Conservation (phyloP, 2,113 vertebrate species). For the Gulo gulo region DNA sequence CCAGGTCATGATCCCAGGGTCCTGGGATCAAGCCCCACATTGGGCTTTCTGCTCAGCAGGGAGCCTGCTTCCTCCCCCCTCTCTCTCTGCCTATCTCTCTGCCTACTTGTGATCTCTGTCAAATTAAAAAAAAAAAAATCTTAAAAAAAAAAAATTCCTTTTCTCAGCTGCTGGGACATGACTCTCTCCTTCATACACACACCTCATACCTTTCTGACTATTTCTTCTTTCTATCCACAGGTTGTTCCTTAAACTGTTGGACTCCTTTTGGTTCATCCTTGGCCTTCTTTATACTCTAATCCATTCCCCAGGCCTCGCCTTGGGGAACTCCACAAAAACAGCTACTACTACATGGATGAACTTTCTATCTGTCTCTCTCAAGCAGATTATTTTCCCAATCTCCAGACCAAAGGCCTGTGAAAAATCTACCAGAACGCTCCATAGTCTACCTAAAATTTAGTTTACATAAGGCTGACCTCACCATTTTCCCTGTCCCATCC, state of each 20-base stretch:
- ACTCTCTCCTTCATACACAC: background rate
- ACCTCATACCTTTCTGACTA: background rate
- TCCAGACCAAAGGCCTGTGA: background rate
- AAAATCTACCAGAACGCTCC: slow-evolving; percentile 28
- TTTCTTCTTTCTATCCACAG: background rate
- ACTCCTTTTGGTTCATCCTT: background rate
- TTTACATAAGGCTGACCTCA: slow-evolving; percentile 31
- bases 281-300: background rate
- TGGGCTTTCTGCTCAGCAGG: too few relatives aligned
- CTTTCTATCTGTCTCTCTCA: slow-evolving; percentile 38
- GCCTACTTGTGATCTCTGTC: too few relatives aligned
- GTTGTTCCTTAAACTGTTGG: background rate
- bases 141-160: background rate
- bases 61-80: too few relatives aligned
- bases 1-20: too few relatives aligned
- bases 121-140: too few relatives aligned
- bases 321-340: background rate
- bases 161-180: background rate
- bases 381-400: background rate
- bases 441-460: slow-evolving; percentile 15
- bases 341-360: background rate
- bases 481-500: background rate
- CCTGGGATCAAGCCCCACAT: too few relatives aligned
- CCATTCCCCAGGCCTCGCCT: background rate
- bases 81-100: too few relatives aligned